phyloP scores from a whole-genome alignment of 2,888 invertebrate genomes.

The Parascotia fuliginaria region DNA sequence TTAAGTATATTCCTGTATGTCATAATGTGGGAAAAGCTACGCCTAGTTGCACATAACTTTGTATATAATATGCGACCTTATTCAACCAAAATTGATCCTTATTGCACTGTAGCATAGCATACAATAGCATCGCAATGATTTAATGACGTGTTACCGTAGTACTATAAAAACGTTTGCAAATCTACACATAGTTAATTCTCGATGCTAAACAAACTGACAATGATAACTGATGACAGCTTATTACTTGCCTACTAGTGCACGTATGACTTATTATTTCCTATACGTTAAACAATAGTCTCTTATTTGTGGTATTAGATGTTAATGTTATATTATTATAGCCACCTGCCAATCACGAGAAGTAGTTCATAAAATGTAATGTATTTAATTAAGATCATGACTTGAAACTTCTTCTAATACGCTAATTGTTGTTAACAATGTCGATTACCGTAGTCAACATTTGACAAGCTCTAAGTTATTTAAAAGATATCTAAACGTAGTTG shows the following conservation, averaged over 20 bases:
- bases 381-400: not conserved
- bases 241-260: conserved; percentile 1
- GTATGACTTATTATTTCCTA: not conserved
- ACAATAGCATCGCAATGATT: no score
- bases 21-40: conserved; percentile 51
- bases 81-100: conserved; percentile 1
- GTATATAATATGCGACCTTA: not conserved
- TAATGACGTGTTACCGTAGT: no score
- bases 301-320: not conserved
- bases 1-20: conserved; percentile 27
- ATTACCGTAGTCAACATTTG: no score
- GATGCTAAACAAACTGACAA: conserved; percentile 5
- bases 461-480: no score
- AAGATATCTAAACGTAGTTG: no score
- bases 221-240: conserved; percentile 10
- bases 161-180: not conserved
- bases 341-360: no score
- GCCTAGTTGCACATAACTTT: conserved; percentile 38
- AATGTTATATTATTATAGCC: not conserved
- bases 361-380: no score
- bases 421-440: no score
- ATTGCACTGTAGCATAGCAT: no score
- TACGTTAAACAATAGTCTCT: not conserved
- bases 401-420: no score
- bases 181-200: not conserved